Conservation (phyloP, 2,113 vertebrate species). For the Cathartes aura region DNA sequence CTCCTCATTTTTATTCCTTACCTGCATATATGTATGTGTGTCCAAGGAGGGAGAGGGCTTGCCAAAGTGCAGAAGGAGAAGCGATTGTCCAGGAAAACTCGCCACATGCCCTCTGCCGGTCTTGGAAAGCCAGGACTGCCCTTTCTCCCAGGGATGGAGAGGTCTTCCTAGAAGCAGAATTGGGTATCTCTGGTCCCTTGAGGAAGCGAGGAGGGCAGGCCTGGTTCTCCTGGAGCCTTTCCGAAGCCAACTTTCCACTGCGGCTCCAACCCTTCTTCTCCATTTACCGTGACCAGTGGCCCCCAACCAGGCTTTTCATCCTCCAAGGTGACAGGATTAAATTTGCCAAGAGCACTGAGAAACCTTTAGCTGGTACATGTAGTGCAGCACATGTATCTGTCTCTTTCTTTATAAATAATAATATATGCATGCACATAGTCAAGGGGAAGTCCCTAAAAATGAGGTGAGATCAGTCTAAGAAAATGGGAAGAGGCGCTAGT, state of each 20-base stretch:
- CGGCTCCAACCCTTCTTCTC: not conserved
- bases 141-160: not conserved
- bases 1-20: not conserved
- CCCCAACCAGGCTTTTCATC: not conserved
- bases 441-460: not conserved
- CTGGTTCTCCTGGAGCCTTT: not conserved
- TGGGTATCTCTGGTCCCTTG: not conserved
- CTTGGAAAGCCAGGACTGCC: not conserved
- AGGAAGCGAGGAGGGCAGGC: not conserved
- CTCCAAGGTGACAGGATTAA: not conserved
- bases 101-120: not conserved
- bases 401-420: not conserved
- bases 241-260: not conserved
- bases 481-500: not conserved
- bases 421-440: not conserved
- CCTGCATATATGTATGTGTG: not conserved
- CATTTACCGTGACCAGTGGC: not conserved
- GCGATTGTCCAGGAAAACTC: not conserved
- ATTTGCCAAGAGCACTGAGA: not conserved
- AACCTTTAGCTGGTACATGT: not conserved
- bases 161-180: not conserved
- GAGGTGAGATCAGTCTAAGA: not conserved
- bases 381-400: not conserved
- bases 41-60: not conserved
- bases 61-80: not conserved